Percentiles rank a stretch among this genome's conserved stretches.
Evolutionary conservation across 2,797 vertebrate species (phyloP).

Genomic region (Nannoperca obscura): DNA sequence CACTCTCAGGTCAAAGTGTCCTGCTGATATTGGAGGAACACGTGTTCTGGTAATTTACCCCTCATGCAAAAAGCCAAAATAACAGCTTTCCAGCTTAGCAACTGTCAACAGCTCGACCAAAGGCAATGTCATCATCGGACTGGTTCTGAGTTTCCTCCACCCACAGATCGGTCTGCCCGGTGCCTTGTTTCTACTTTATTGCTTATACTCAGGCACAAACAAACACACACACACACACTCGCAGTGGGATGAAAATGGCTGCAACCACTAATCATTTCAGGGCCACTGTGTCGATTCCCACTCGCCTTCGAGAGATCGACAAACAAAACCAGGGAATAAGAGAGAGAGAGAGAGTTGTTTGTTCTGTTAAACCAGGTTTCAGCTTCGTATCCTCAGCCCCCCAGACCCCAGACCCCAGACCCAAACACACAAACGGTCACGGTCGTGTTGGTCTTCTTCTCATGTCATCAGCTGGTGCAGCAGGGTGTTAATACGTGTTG

Average conservation of each 20-base stretch:
- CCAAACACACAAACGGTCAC: constrained; percentile 1
- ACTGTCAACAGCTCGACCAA: constrained; percentile 74
- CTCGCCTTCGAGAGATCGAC: constrained; percentile 17
- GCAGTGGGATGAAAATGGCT: constrained; percentile 69
- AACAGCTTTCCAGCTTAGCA: constrained; percentile 66
- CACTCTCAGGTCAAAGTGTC: constrained; percentile 30
- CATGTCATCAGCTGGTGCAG: constrained; percentile 15
- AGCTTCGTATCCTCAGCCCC: constrained; percentile 1
- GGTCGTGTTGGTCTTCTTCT: background rate
- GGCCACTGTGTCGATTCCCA: constrained; percentile 67
- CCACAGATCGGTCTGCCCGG: constrained; percentile 70
- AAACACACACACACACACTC: constrained; percentile 60
- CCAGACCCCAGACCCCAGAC: constrained; percentile 15
- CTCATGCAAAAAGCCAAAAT: constrained; percentile 71
- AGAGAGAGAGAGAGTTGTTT: constrained; percentile 20
- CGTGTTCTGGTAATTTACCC: constrained; percentile 55
- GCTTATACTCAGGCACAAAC: constrained; percentile 70
- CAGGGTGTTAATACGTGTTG: constrained; percentile 46
- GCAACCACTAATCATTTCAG: constrained; percentile 76
- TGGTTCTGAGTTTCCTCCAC: constrained; percentile 73
- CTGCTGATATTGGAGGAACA: constrained; percentile 50
- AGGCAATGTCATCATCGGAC: constrained; percentile 69
- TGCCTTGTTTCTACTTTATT: constrained; percentile 65
- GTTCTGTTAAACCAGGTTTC: constrained; percentile 12
- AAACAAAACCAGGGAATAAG: background rate